Base-by-base conservation (phyloP, 2,797 vertebrate species). In the Platalea minor region DNA sequence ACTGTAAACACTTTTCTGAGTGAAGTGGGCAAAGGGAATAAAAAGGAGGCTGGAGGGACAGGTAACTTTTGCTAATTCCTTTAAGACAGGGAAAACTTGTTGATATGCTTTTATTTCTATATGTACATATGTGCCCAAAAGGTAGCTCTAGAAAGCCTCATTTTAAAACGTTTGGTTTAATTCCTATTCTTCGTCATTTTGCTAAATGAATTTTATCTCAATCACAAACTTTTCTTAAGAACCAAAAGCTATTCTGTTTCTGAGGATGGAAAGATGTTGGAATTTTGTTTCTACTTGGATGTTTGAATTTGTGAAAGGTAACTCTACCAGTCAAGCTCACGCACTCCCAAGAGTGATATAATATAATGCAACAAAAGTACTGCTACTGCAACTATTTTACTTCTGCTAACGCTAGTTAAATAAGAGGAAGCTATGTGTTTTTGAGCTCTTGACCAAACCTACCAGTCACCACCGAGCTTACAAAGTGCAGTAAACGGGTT, bases 401-500 rank as follows among this genome's bases (percentile, higher is more conserved):
- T 80, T 85, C 72, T 92, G 43, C 33, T 85, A 39, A 21, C 1
- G 12, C 37, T 33, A 59, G 29, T 35, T 60, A 67, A 77, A 48
- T 1, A 85, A 39, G 82, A 81, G 33, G 35, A 48, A 93, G 35
- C 2, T 5, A 29, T 14, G 17, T 26, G n/a, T 10, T 82, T 80
- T 90, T 57, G 63, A 41, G 69, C 17, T 68, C 7, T 60, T 57
- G 8, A 25, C 81, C 8, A 17, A 53, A 96, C 99, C 89, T 98
- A 99, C 99, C 99, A 99, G 97, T 99, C 98, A 51, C 98, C 96
- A 18, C 97, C 98, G 65, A 99, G 98, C 79, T 98, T 99, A 98
- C 99, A 99, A 41, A 99, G 97, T 2, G 98, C 99, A 1, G 99
- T 99, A 10, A 99, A 91, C 1, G 98, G 99, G 97, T 99, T 99